Percentiles rank a stretch among this genome's conserved stretches.
Conservation (phyloP, 2,888 invertebrate genomes). For the Phyllotreta cruciferae region DNA sequence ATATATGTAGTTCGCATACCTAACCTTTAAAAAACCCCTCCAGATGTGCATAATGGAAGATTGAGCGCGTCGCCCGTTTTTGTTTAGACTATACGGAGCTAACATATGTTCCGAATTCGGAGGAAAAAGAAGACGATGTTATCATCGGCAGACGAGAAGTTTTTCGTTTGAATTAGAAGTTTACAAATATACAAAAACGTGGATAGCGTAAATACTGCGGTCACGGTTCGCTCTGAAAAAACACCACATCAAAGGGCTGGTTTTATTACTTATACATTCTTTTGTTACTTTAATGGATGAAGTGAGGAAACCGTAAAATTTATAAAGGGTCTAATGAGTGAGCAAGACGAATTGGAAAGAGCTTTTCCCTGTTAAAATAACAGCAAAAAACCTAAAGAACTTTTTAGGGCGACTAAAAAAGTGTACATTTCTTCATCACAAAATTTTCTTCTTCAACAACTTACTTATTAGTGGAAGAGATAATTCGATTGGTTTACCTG, state of each 20-base stretch:
- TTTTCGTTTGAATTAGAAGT: slow-evolving; percentile 32
- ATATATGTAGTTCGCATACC: slow-evolving; percentile 34
- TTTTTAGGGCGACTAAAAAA: no score
- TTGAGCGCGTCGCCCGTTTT: slow-evolving; percentile 45
- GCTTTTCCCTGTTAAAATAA: not conserved
- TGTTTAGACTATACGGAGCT: slow-evolving; percentile 47
- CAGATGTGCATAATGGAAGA: slow-evolving; percentile 46
- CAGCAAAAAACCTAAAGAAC: not conserved
- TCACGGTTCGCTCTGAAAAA: slow-evolving; percentile 28
- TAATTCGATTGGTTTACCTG: no score
- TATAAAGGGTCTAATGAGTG: slow-evolving; percentile 13
- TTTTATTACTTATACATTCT: slow-evolving; percentile 26
- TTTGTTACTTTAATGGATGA: slow-evolving; percentile 14
- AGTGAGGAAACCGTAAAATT: slow-evolving; percentile 4
- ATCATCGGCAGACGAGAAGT: slow-evolving; percentile 25
- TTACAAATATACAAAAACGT: slow-evolving; percentile 36
- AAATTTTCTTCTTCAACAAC: no score
- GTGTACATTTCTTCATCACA: no score
- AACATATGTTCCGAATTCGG: slow-evolving; percentile 42
- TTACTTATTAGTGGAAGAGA: no score
- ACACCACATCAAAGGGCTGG: slow-evolving; percentile 31
- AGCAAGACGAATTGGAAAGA: not conserved
- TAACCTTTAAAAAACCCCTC: slow-evolving; percentile 38
- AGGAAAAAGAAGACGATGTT: slow-evolving; percentile 33
- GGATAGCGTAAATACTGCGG: slow-evolving; percentile 37